These are phyloP conservation scores for Chloebia gouldiae DNA, from an alignment of 2,113 vertebrate genomes.

Conservation along the genomic window DNA sequence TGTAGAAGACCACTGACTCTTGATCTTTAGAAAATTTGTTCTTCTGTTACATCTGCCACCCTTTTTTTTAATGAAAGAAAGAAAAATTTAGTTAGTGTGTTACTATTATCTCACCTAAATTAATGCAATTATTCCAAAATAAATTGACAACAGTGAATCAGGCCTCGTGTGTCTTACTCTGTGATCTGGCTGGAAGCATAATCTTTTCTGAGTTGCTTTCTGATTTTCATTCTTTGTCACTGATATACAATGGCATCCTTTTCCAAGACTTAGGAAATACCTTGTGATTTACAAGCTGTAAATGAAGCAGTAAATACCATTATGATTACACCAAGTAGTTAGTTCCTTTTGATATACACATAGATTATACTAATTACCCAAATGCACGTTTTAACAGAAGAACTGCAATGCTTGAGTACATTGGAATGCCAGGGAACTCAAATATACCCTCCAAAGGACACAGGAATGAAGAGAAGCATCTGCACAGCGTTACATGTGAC, in stretches of 20 bases:
- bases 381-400: neutral
- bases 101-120: neutral
- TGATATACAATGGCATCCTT: neutral
- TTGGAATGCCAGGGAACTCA: neutral
- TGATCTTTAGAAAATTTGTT: slow-evolving; percentile 4
- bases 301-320: slow-evolving; percentile 24
- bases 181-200: slow-evolving; percentile 1
- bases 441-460: neutral
- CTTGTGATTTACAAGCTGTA: slow-evolving; percentile 23
- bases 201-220: neutral
- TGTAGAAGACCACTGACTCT: neutral
- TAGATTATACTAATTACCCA: neutral
- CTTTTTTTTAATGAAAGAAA: neutral
- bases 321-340: slow-evolving; percentile 14
- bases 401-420: neutral
- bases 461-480: neutral
- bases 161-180: neutral
- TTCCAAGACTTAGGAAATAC: slow-evolving; percentile 5
- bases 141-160: neutral
- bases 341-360: slow-evolving; percentile 32
- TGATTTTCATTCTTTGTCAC: neutral
- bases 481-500: neutral
- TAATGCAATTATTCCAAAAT: neutral
- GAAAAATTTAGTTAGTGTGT: neutral
- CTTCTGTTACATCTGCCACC: neutral